Evolutionary conservation across 2,113 vertebrate genomes (phyloP).

Genomic region (Fukomys damarensis): DNA sequence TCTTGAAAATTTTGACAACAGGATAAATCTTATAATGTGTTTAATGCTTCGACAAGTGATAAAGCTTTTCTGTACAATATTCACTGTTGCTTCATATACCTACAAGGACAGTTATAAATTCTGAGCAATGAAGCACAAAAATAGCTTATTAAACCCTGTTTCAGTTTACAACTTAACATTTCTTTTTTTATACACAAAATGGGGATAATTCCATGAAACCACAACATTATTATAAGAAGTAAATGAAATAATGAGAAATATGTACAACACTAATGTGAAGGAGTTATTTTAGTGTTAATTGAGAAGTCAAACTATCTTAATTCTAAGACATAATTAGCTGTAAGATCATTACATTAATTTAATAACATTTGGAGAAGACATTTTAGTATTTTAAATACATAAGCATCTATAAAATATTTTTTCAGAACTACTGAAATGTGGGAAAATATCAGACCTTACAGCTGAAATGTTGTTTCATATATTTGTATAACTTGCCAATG

Average conservation of each 20-base stretch:
- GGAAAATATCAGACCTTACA: slow-evolving; percentile 19
- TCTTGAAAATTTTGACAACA: slow-evolving; percentile 34
- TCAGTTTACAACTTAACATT: not conserved
- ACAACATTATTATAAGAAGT: not conserved
- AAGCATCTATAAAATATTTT: not conserved
- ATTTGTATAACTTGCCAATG: not conserved
- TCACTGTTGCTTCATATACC: not conserved
- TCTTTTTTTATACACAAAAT: not conserved
- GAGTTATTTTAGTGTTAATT: slow-evolving; percentile 9
- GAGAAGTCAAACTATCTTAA: not conserved
- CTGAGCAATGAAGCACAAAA: slow-evolving; percentile 49
- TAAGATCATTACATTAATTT: not conserved
- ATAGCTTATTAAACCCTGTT: not conserved
- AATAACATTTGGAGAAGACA: not conserved
- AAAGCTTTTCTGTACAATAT: not conserved
- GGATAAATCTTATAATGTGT: not conserved
- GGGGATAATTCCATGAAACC: not conserved
- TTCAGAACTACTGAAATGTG: not conserved
- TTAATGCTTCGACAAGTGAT: not conserved
- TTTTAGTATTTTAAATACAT: slow-evolving; percentile 6
- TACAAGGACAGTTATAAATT: not conserved
- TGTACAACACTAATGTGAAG: not conserved
- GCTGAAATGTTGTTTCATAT: not conserved
- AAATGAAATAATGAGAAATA: slow-evolving; percentile 43
- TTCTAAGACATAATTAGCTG: not conserved